A percentile compares a stretch with the other conserved stretches of the same genome.
phyloP scores from a whole-genome alignment of 2,113 vertebrate genomes.

The Hiodon tergisus region DNA sequence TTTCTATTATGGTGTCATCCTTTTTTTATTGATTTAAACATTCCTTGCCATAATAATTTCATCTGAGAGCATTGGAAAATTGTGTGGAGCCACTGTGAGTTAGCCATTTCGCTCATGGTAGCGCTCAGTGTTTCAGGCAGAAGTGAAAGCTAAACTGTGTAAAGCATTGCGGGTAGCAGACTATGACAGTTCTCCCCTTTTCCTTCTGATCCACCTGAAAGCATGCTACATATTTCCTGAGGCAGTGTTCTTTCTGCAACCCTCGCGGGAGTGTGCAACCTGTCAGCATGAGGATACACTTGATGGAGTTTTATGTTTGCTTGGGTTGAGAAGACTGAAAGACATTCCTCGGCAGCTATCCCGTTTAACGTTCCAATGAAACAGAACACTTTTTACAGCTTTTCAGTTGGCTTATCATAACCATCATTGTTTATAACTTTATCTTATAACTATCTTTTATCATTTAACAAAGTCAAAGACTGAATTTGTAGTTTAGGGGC shows the following conservation, averaged over 20 bases:
- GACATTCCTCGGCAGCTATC: background rate
- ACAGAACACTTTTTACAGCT: too few species aligned
- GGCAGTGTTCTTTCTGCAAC: constrained; percentile 2
- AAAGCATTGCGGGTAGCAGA: background rate
- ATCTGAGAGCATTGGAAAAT: background rate
- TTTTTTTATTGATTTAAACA: too few species aligned
- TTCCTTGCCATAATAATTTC: too few species aligned
- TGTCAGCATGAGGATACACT: background rate
- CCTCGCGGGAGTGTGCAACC: background rate
- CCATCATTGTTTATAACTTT: too few species aligned
- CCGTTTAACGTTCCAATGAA: background rate
- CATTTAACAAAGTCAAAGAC: too few species aligned
- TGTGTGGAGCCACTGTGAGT: background rate
- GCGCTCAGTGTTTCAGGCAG: background rate
- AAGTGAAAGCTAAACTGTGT: constrained; percentile 4
- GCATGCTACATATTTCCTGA: background rate
- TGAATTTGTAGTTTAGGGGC: too few species aligned
- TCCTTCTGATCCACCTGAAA: background rate
- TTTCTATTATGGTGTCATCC: too few species aligned
- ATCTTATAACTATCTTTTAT: too few species aligned
- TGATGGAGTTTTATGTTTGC: background rate
- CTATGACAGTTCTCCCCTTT: constrained; percentile 10
- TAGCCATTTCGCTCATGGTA: background rate
- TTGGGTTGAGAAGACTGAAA: background rate
- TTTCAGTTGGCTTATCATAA: too few species aligned